Percentiles rank a stretch among this genome's conserved stretches.
These are phyloP conservation scores for Sebastolobus alascanus DNA, from an alignment of 2,797 vertebrate genomes.

Conservation along the genomic window DNA sequence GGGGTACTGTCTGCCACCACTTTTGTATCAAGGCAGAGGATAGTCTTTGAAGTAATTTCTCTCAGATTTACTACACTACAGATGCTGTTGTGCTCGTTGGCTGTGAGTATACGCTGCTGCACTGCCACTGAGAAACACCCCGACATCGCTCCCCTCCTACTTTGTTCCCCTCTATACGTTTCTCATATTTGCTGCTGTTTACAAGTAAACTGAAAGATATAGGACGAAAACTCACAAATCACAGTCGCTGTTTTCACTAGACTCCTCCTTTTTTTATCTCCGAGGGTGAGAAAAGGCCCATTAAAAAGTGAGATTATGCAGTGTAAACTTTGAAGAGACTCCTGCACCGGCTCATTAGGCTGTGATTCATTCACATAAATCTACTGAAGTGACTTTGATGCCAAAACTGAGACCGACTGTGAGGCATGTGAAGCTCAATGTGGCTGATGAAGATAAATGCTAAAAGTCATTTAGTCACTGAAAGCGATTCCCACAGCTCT, in stretches of 20 bases:
- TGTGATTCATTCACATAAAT: constrained; percentile 61
- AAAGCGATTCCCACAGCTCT: constrained; percentile 67
- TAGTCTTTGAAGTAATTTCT: background rate
- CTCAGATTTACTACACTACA: background rate
- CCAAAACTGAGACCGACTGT: constrained; percentile 49
- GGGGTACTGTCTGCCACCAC: background rate
- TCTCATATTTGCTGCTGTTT: constrained; percentile 7
- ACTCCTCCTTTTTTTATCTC: constrained; percentile 17
- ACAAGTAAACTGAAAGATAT: constrained; percentile 11
- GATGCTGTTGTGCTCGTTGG: background rate
- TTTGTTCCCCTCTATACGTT: background rate
- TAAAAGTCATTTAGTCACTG: constrained; percentile 67
- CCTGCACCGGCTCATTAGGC: constrained; percentile 38
- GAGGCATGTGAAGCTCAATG: constrained; percentile 66
- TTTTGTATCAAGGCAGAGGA: background rate
- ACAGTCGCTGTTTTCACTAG: constrained; percentile 6
- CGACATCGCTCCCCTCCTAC: background rate
- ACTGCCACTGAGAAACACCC: constrained; percentile 13
- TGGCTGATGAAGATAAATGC: constrained; percentile 78
- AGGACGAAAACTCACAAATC: constrained; percentile 1
- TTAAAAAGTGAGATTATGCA: constrained; percentile 37
- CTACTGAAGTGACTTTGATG: constrained; percentile 61
- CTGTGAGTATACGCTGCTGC: background rate
- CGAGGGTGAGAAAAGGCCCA: constrained; percentile 16
- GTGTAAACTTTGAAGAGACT: constrained; percentile 55